A percentile compares a stretch with the other conserved stretches of the same genome.
Conservation (phyloP, 2,888 invertebrate species). For the Marasmarcha lunaedactyla region DNA sequence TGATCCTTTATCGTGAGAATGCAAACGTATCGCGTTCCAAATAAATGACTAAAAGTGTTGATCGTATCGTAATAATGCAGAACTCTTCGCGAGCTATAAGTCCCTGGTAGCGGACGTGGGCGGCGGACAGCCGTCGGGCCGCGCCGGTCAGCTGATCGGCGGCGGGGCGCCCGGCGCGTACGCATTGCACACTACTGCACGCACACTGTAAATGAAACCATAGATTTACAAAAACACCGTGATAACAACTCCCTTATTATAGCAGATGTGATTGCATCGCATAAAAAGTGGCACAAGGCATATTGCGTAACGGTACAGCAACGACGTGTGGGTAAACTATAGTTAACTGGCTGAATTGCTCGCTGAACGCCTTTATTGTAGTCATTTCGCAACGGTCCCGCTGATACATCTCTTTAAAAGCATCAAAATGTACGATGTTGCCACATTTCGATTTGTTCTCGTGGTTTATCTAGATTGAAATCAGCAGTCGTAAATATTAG, state of each 20-base stretch:
- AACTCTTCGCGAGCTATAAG: background rate
- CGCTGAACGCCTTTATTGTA: background rate
- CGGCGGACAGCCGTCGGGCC: slow-evolving; percentile 27
- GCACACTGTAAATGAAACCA: slow-evolving; percentile 28
- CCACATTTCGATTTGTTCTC: too few relatives aligned
- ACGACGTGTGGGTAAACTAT: slow-evolving; percentile 26
- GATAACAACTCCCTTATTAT: background rate
- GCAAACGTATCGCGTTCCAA: background rate
- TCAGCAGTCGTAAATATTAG: too few relatives aligned
- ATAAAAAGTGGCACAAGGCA: slow-evolving; percentile 38
- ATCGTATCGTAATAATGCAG: too few relatives aligned
- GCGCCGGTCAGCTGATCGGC: slow-evolving; percentile 56
- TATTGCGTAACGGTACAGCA: slow-evolving; percentile 45
- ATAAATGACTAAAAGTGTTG: background rate
- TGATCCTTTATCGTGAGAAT: background rate
- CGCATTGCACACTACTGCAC: slow-evolving; percentile 19
- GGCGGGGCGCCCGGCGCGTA: slow-evolving; percentile 5
- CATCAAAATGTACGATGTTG: too few relatives aligned
- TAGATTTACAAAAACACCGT: background rate
- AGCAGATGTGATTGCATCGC: slow-evolving; percentile 3
- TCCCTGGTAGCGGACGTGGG: slow-evolving; percentile 17
- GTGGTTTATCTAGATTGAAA: too few relatives aligned
- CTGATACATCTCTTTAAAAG: too few relatives aligned
- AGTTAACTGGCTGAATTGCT: slow-evolving; percentile 29
- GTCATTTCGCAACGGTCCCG: background rate